Percentiles rank a stretch among this genome's conserved stretches.
Evolutionary conservation across 1,140 invertebrate genomes (phyloP).

Genomic region (Pantala flavescens): DNA sequence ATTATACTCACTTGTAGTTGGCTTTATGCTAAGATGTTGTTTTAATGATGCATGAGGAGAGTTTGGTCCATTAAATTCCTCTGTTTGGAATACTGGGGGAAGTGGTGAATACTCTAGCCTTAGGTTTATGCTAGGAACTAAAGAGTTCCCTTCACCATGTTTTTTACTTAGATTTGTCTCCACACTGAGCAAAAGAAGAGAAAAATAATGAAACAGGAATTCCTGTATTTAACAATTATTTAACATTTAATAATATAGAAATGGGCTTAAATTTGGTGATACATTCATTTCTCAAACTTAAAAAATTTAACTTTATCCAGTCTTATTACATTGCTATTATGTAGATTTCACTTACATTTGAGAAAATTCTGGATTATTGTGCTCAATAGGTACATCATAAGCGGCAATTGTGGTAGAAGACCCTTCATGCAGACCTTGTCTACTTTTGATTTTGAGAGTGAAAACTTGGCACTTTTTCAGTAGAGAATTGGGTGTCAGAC

Average conservation of each 20-base stretch:
- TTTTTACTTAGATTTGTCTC: slow-evolving; percentile 39
- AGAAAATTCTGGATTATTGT: slow-evolving; percentile 38
- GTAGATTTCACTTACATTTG: slow-evolving; percentile 33
- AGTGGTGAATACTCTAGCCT: slow-evolving; percentile 40
- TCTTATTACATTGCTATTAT: too few species aligned
- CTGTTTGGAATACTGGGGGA: slow-evolving; percentile 30
- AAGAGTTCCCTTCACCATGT: slow-evolving; percentile 34
- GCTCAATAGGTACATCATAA: slow-evolving; percentile 37
- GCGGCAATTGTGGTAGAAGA: slow-evolving; percentile 38
- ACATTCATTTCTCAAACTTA: too few species aligned
- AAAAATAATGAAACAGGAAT: not conserved
- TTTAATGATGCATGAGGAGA: not conserved
- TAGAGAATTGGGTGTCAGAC: not conserved
- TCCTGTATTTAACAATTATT: too few species aligned
- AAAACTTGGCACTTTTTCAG: not conserved
- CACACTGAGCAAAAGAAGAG: slow-evolving; percentile 30
- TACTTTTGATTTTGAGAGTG: not conserved
- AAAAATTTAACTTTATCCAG: too few species aligned
- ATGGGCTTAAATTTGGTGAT: too few species aligned
- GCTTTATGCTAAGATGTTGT: not conserved
- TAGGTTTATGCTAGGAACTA: slow-evolving; percentile 35
- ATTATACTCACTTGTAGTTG: not conserved
- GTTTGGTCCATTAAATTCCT: not conserved
- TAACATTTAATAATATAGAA: too few species aligned
- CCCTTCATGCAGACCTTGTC: not conserved